These are phyloP conservation scores for Meandrina meandrites DNA, from an alignment of 92 coral and sea anemone species.

Conservation along the genomic window DNA sequence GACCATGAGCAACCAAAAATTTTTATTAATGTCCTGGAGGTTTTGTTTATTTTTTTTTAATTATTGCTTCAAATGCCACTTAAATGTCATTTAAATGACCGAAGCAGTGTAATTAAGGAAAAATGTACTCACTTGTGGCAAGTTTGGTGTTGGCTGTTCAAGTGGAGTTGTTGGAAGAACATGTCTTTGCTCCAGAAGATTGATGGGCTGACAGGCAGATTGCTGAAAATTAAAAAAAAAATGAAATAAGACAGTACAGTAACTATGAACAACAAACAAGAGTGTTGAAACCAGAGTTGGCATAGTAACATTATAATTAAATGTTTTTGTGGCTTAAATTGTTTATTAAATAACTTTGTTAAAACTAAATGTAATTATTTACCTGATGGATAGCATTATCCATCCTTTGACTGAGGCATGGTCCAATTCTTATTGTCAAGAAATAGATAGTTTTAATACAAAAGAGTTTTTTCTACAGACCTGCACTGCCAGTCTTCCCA, in stretches of 20 bases:
- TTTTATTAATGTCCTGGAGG: no score
- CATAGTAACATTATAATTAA: neutral
- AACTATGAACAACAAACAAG: neutral
- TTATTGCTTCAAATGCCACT: no score
- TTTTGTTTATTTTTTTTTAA: no score
- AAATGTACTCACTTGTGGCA: constrained; percentile 65
- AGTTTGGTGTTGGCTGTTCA: constrained; percentile 67
- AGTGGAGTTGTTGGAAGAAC: constrained; percentile 83
- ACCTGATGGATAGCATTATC: neutral
- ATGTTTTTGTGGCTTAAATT: neutral
- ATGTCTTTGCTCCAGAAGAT: constrained; percentile 87
- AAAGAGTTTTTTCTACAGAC: constrained; percentile 28
- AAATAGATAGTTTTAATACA: neutral
- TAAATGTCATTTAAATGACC: neutral
- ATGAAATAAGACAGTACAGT: neutral
- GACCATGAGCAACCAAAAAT: no score
- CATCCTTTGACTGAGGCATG: neutral
- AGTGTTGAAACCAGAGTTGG: neutral
- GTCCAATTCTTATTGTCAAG: neutral
- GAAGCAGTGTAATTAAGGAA: neutral
- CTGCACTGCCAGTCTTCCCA: constrained; percentile 89
- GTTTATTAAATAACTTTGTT: no score
- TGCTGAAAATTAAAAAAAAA: constrained; percentile 44
- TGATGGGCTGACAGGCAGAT: constrained; percentile 83
- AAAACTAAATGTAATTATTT: no score